phyloP scores from a whole-genome alignment of 2,113 vertebrate genomes.

The Gulo gulo region DNA sequence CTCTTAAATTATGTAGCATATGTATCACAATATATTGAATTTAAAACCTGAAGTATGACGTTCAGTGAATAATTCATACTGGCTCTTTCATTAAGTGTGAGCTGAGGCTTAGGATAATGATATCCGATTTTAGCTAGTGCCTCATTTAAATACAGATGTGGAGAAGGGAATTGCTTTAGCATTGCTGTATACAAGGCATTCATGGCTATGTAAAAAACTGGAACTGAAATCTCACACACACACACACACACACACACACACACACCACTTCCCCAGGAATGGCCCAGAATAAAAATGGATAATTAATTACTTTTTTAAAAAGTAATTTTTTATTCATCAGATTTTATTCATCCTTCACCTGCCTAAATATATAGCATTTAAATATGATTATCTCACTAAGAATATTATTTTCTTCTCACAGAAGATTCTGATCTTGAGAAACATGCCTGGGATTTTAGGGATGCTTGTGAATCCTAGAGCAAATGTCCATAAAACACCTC shows the following conservation, averaged over 20 bases:
- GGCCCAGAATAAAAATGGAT: background rate
- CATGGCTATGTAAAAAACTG: background rate
- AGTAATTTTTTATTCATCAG: no score
- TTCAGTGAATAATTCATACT: conserved; percentile 85
- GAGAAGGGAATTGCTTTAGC: background rate
- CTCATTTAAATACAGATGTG: conserved; percentile 63
- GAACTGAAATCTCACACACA: background rate
- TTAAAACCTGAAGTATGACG: conserved; percentile 85
- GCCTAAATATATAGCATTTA: background rate
- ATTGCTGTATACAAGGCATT: background rate
- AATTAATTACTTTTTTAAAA: background rate
- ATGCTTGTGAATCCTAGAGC: background rate
- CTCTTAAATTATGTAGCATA: conserved; percentile 80
- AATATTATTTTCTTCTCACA: background rate
- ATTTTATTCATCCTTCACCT: background rate
- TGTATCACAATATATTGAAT: conserved; percentile 82
- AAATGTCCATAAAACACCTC: background rate
- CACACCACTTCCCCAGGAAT: background rate
- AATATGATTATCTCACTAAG: background rate
- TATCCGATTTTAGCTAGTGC: conserved; percentile 77
- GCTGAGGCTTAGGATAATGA: conserved; percentile 77
- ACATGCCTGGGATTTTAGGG: background rate
- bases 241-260: background rate
- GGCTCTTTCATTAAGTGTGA: conserved; percentile 83
- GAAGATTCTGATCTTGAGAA: background rate